Conservation (phyloP, 2,797 vertebrate species). For the Chanos chanos region DNA sequence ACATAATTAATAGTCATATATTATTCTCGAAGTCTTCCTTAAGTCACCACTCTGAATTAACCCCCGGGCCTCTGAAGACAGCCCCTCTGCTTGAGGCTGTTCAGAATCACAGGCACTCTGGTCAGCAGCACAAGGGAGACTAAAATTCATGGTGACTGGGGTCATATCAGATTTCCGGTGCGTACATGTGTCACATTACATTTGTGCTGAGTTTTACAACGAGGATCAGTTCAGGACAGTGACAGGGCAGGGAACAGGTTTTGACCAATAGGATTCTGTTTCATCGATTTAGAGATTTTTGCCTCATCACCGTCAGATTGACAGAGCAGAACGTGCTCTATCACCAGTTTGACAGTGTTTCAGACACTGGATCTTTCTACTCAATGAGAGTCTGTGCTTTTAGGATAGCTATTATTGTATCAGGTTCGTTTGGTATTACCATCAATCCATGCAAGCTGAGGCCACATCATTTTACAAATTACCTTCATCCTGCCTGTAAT, state of each 20-base stretch:
- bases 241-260: neutral
- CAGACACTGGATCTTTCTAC: no score
- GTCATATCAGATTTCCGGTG: neutral
- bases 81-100: no score
- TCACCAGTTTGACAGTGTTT: neutral
- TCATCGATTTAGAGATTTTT: neutral
- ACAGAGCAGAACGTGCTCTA: neutral
- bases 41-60: no score
- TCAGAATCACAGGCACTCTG: conserved; percentile 94
- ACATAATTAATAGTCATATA: no score
- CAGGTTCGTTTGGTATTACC: neutral
- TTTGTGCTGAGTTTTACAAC: neutral
- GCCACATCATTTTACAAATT: neutral
- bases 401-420: no score
- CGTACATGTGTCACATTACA: neutral
- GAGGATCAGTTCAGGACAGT: neutral
- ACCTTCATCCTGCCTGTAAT: neutral
- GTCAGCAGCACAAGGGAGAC: conserved; percentile 8
- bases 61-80: no score
- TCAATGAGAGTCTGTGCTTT: no score
- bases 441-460: neutral
- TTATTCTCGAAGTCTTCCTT: no score
- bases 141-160: conserved; percentile 4
- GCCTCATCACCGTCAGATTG: neutral
- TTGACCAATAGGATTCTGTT: neutral